A percentile compares a stretch with the other conserved stretches of the same genome.
phyloP scores from a whole-genome alignment of 2,888 invertebrate genomes.

The Aelia acuminata region DNA sequence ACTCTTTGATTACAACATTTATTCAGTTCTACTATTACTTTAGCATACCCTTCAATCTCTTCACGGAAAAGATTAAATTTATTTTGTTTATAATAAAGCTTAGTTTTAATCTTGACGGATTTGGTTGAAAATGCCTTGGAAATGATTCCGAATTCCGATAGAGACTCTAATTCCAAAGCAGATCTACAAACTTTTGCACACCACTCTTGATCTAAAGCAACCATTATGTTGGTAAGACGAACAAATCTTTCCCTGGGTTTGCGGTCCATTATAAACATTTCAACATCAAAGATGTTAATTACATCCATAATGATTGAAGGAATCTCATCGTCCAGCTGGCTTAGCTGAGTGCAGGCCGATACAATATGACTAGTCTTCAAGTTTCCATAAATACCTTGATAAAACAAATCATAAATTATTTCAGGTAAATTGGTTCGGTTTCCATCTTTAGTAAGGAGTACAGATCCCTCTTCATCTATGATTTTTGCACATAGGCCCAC shows the following conservation, averaged over 20 bases:
- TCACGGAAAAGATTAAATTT: conserved; percentile 99
- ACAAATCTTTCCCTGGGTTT: conserved; percentile 70
- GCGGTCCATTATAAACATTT: conserved; percentile 78
- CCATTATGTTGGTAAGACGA: conserved; percentile 69
- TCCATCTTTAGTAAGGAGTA: conserved; percentile 54
- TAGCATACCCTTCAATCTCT: conserved; percentile 99
- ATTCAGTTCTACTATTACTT: conserved; percentile 93
- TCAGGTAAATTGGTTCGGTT: conserved; percentile 73
- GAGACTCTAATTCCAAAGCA: conserved; percentile 91
- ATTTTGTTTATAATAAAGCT: conserved; percentile 98
- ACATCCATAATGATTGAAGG: conserved; percentile 89
- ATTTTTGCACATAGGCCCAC: conserved; percentile 51
- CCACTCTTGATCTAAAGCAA: conserved; percentile 61
- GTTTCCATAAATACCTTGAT: conserved; percentile 82
- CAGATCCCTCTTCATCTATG: conserved; percentile 51
- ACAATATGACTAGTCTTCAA: conserved; percentile 85
- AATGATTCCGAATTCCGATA: conserved; percentile 88
- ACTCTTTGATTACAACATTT: conserved; percentile 75
- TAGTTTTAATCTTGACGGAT: conserved; percentile 98
- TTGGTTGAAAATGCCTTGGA: conserved; percentile 88
- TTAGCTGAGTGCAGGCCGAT: conserved; percentile 80
- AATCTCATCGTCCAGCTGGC: conserved; percentile 83
- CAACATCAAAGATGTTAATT: conserved; percentile 86
- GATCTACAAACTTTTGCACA: conserved; percentile 82
- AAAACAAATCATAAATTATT: conserved; percentile 84